phyloP scores from a whole-genome alignment of 2,113 vertebrate species.

The Coreoperca whiteheadi region DNA sequence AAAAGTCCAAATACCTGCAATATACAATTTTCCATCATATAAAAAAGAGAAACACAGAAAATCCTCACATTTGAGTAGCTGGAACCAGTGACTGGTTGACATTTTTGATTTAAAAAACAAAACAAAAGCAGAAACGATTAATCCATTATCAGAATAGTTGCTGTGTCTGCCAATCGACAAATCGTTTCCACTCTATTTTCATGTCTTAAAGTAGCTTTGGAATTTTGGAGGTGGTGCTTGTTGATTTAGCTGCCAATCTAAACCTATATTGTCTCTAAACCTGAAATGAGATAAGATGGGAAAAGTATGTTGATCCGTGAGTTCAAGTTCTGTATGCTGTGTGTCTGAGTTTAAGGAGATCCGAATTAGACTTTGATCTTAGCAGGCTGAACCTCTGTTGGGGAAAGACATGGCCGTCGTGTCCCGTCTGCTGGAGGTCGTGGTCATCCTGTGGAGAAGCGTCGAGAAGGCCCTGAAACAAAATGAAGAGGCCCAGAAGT shows the following conservation, averaged over 20 bases:
- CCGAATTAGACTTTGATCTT: not conserved
- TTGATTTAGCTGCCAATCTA: not conserved
- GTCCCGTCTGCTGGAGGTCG: conserved; percentile 90
- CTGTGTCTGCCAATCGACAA: no score
- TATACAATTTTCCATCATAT: not conserved
- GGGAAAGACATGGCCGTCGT: conserved; percentile 84
- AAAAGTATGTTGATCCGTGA: not conserved
- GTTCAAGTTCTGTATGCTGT: not conserved
- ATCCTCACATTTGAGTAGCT: not conserved
- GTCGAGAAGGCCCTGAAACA: conserved; percentile 88
- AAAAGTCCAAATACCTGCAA: not conserved
- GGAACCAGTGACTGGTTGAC: no score
- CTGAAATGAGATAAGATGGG: not conserved
- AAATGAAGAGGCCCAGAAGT: conserved; percentile 88
- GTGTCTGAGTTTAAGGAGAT: not conserved
- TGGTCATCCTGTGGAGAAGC: conserved; percentile 94
- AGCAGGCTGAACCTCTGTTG: conserved; percentile 84
- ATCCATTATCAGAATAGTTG: no score
- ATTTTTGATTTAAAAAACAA: no score
- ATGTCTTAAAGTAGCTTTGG: not conserved
- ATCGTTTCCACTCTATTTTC: not conserved
- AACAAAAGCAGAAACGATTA: no score
- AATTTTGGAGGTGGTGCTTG: not conserved
- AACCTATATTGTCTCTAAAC: not conserved
- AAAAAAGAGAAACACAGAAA: not conserved